Conservation (phyloP, 1,140 invertebrate genomes). For the Aphaenogaster rudis region DNA sequence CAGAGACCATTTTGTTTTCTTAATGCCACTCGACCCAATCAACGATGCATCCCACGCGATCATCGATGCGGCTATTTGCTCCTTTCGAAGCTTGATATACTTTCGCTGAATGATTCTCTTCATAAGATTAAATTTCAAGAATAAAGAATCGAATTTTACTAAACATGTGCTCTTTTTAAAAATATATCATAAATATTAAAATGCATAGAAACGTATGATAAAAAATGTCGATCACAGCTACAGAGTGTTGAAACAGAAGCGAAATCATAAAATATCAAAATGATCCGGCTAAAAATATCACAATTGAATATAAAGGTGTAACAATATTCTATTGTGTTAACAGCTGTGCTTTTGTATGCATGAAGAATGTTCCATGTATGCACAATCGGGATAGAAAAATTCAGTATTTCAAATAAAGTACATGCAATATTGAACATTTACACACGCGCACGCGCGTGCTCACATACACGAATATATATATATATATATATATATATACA, state of each 20-base stretch:
- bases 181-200: neutral
- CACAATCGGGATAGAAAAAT: slow-evolving; percentile 1
- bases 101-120: neutral
- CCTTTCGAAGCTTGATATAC: slow-evolving; percentile 9
- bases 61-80: slow-evolving; percentile 13
- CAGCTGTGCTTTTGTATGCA: neutral
- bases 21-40: slow-evolving; percentile 60
- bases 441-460: neutral
- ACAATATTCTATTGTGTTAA: neutral
- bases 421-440: neutral
- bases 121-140: neutral
- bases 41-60: slow-evolving; percentile 30
- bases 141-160: neutral
- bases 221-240: neutral
- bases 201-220: no score
- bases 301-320: neutral
- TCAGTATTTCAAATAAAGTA: slow-evolving; percentile 1
- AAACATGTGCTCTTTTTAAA: neutral
- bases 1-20: slow-evolving; percentile 81
- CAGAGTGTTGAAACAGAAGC: neutral
- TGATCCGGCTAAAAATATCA: slow-evolving; percentile 29
- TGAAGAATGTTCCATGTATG: neutral
- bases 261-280: slow-evolving; percentile 1
- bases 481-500: no score
- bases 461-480: neutral